phyloP scores from a whole-genome alignment of 2,113 vertebrate species.

The Orientallactaga bullata region DNA sequence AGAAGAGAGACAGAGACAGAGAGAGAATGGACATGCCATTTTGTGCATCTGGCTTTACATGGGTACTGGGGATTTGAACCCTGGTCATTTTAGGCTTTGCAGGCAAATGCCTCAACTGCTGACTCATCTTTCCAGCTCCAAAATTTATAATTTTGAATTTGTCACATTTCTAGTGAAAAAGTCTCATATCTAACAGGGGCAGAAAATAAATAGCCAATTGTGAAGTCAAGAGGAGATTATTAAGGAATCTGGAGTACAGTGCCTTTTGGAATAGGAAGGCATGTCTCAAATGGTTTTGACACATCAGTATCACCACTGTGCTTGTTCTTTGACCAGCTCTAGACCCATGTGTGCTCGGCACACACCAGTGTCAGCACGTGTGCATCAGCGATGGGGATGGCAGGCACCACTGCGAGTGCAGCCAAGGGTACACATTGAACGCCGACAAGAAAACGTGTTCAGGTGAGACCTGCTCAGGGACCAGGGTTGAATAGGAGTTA shows the following conservation, averaged over 20 bases:
- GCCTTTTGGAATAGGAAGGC: not conserved
- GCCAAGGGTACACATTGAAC: conserved; percentile 90
- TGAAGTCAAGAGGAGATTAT: not conserved
- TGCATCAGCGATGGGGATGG: conserved; percentile 88
- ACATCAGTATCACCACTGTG: not conserved
- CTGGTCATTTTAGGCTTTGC: too few relatives aligned
- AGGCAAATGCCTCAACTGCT: too few relatives aligned
- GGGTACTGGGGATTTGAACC: too few relatives aligned
- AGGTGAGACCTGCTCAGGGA: conserved; percentile 84
- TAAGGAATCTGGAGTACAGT: not conserved
- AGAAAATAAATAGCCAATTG: not conserved
- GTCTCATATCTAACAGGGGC: not conserved
- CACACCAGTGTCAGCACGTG: conserved; percentile 92
- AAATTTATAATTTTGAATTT: not conserved
- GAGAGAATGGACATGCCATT: too few relatives aligned
- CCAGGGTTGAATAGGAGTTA: accelerated
- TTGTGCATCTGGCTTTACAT: too few relatives aligned
- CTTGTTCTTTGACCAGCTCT: conserved; percentile 84
- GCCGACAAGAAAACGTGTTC: conserved; percentile 91
- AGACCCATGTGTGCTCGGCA: conserved; percentile 88
- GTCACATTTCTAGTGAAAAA: not conserved
- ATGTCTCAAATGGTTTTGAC: not conserved
- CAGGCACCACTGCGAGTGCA: conserved; percentile 91
- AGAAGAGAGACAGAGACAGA: too few relatives aligned
- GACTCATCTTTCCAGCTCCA: not conserved